Evolutionary conservation across 2,888 invertebrate genomes (phyloP).

Genomic region (Hybos culiciformis): DNA sequence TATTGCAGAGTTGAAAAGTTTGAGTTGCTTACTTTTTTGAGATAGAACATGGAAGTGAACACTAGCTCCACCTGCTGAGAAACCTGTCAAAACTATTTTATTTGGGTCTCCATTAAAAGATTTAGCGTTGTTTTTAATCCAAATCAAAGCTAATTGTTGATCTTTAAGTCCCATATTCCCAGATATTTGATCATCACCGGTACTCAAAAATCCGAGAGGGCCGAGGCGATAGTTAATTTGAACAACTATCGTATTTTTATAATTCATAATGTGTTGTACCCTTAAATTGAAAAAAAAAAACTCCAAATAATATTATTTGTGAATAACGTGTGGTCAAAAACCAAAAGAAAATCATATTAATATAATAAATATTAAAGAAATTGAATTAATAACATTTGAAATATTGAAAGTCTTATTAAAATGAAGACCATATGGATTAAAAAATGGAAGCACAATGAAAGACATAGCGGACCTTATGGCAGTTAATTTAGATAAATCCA

Average conservation of each 20-base stretch:
- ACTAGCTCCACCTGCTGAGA: slow-evolving; percentile 60
- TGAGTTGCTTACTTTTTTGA: slow-evolving; percentile 10
- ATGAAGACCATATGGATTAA: too few relatives aligned
- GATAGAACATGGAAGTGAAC: slow-evolving; percentile 56
- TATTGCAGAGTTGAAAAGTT: slow-evolving; percentile 9
- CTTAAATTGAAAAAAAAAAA: slow-evolving; percentile 8
- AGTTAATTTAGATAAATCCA: too few relatives aligned
- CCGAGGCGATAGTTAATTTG: slow-evolving; percentile 55
- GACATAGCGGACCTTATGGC: too few relatives aligned
- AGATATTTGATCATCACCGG: slow-evolving; percentile 50
- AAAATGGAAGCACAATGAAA: too few relatives aligned
- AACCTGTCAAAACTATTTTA: slow-evolving; percentile 50
- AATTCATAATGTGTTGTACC: slow-evolving; percentile 41
- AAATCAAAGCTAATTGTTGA: slow-evolving; percentile 52
- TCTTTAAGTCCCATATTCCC: slow-evolving; percentile 64
- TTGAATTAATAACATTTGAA: too few relatives aligned
- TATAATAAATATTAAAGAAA: too few relatives aligned
- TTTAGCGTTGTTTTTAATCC: slow-evolving; percentile 52
- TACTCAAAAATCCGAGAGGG: slow-evolving; percentile 56
- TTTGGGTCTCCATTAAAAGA: slow-evolving; percentile 56
- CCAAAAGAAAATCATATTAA: too few relatives aligned
- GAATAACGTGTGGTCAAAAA: too few relatives aligned
- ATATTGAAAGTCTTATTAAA: too few relatives aligned
- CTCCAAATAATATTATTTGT: too few relatives aligned
- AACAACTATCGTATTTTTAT: slow-evolving; percentile 45